phyloP scores from a whole-genome alignment of 2,888 invertebrate species.

The Campoplex nolae region DNA sequence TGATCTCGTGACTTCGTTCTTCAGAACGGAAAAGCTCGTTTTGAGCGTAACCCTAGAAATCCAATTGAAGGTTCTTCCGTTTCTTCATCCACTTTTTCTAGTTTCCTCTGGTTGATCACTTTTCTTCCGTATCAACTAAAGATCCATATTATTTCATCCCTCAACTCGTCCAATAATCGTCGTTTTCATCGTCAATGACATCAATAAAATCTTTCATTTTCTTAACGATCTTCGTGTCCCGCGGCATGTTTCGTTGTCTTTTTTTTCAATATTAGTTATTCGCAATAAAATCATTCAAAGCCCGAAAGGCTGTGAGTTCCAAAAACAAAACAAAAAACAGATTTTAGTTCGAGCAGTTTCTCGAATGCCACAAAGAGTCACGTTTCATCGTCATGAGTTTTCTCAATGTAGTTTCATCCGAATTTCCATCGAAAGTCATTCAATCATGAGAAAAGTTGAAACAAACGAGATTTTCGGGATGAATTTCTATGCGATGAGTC shows the following conservation, averaged over 20 bases:
- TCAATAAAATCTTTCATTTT: neutral
- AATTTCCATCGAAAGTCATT: neutral
- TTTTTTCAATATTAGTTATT: neutral
- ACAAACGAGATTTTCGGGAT: constrained; percentile 9
- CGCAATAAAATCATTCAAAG: neutral
- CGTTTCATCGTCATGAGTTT: neutral
- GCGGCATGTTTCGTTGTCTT: no score
- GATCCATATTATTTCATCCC: no score
- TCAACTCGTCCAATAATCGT: no score
- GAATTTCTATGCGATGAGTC: constrained; percentile 24
- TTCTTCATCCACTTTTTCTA: neutral
- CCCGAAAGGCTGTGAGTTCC: neutral
- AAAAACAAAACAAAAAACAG: no score
- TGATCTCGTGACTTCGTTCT: neutral
- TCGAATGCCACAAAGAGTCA: neutral
- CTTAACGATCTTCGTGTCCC: neutral
- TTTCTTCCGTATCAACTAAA: no score
- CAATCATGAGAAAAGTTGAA: neutral
- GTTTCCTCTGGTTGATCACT: neutral
- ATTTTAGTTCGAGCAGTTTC: no score
- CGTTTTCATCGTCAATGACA: neutral
- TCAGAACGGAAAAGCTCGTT: neutral
- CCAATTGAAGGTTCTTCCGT: no score
- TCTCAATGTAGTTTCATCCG: neutral
- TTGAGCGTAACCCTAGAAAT: no score